These are phyloP conservation scores for Trichomalopsis sarcophagae DNA, from an alignment of 1,140 invertebrate genomes.

Conservation along the genomic window DNA sequence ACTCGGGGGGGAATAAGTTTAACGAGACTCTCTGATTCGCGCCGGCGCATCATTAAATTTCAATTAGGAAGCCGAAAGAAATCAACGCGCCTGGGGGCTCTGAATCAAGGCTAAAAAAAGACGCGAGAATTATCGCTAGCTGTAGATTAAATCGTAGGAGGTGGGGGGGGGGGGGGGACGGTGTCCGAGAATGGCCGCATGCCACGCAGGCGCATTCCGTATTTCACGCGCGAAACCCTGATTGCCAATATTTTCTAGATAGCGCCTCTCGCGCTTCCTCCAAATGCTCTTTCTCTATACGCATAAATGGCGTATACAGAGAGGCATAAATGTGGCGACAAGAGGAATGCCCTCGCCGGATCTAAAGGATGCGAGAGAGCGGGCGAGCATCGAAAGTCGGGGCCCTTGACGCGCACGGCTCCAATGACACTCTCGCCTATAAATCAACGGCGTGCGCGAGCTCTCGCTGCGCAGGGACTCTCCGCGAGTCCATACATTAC, in stretches of 20 bases:
- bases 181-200: not conserved
- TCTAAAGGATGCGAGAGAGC: not conserved
- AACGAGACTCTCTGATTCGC: slow-evolving; percentile 14
- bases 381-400: not conserved
- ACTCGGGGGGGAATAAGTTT: not conserved
- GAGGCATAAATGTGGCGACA: not conserved
- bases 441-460: slow-evolving; percentile 66
- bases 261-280: slow-evolving; percentile 37
- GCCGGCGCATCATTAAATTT: slow-evolving; percentile 23
- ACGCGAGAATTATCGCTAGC: slow-evolving; percentile 21
- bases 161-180: not conserved
- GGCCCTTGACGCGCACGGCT: slow-evolving; percentile 68
- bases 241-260: slow-evolving; percentile 52
- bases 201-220: not conserved
- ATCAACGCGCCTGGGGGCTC: not conserved
- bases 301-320: too few species aligned
- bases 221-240: slow-evolving; percentile 46
- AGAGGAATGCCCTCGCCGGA: not conserved
- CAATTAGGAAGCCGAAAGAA: slow-evolving; percentile 25
- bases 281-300: not conserved
- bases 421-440: slow-evolving; percentile 71
- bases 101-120: not conserved
- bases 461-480: slow-evolving; percentile 51
- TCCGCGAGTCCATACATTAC: slow-evolving; percentile 68
- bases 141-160: not conserved